Evolutionary conservation across 2,888 invertebrate species (phyloP).

Genomic region (Pollenia angustigena): DNA sequence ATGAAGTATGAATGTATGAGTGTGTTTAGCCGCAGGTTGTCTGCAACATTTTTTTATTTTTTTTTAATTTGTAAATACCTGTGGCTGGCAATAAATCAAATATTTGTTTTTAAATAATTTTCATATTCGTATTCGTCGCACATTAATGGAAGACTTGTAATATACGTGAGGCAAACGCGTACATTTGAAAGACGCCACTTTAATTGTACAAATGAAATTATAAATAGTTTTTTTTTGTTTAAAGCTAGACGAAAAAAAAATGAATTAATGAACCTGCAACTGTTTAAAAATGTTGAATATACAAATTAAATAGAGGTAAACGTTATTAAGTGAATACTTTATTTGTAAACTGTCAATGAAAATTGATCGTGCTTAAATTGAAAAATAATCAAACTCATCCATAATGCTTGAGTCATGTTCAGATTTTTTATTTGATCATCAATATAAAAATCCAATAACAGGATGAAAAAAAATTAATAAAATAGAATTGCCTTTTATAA

Average conservation of each 20-base stretch:
- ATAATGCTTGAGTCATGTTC: slow-evolving; percentile 5
- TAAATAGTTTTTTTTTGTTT: not conserved
- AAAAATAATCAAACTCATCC: not conserved
- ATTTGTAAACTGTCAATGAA: not conserved
- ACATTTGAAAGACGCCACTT: slow-evolving; percentile 60
- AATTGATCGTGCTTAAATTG: not conserved
- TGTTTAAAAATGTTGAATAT: not conserved
- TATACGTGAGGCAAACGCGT: not conserved
- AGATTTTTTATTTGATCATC: not conserved
- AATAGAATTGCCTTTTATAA: too few relatives aligned
- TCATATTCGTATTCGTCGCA: slow-evolving; percentile 38
- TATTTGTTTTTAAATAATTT: slow-evolving; percentile 62
- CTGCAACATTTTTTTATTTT: slow-evolving; percentile 45
- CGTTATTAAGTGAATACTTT: not conserved
- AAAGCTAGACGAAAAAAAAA: slow-evolving; percentile 1
- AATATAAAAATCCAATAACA: not conserved
- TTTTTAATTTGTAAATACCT: slow-evolving; percentile 57
- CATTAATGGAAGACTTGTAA: slow-evolving; percentile 18
- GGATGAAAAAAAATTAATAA: too few relatives aligned
- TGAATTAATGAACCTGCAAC: slow-evolving; percentile 45
- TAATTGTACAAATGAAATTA: slow-evolving; percentile 17
- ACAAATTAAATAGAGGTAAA: slow-evolving; percentile 18
- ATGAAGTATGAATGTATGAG: not conserved
- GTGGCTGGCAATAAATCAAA: slow-evolving; percentile 61
- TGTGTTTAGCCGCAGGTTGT: slow-evolving; percentile 47